A percentile compares a stretch with the other conserved stretches of the same genome.
phyloP scores from a whole-genome alignment of 2,888 invertebrate species.

The Apotomis betuletana region DNA sequence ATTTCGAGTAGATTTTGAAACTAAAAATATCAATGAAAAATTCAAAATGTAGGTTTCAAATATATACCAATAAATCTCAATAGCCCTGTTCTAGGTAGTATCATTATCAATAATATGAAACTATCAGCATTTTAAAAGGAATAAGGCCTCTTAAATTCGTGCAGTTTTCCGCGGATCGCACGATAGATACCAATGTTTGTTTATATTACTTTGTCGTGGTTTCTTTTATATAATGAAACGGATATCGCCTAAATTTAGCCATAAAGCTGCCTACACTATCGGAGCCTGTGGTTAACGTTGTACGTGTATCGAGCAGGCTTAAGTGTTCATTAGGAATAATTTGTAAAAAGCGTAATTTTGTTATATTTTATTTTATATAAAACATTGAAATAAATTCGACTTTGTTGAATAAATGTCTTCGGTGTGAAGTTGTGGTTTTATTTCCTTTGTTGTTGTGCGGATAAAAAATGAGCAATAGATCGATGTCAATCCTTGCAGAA shows the following conservation, averaged over 20 bases:
- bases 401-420: conserved; percentile 66
- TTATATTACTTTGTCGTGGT: background rate
- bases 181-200: too few species aligned
- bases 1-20: too few species aligned
- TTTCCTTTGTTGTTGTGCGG: conserved; percentile 13
- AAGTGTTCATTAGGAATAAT: conserved; percentile 32
- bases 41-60: too few species aligned
- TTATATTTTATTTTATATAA: conserved; percentile 32
- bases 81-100: too few species aligned
- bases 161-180: too few species aligned
- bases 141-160: too few species aligned
- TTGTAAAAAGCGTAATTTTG: conserved; percentile 34
- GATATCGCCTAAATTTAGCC: conserved; percentile 1
- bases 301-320: background rate
- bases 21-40: too few species aligned
- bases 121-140: too few species aligned
- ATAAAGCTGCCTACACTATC: conserved; percentile 6
- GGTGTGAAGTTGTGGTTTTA: conserved; percentile 44
- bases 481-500: too few species aligned
- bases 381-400: conserved; percentile 44
- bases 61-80: too few species aligned
- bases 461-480: too few species aligned
- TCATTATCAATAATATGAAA: too few species aligned
- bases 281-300: background rate
- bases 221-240: background rate